Base-by-base conservation (phyloP, 2,888 invertebrate species). In the Diarsia rubi region DNA sequence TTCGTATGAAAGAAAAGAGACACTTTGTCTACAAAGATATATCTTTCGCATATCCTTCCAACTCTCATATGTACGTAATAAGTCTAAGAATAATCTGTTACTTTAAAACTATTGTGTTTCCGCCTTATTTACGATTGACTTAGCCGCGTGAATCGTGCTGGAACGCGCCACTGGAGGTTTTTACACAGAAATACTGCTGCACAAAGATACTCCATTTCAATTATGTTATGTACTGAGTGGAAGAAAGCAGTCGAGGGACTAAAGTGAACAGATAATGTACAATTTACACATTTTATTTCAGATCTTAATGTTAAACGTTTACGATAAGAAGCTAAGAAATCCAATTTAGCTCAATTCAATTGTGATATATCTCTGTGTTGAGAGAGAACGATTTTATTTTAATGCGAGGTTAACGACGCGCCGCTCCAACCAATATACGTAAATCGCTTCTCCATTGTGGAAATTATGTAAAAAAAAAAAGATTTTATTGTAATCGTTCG, bases 91-190 rank as follows among this genome's bases (percentile, higher is more conserved):
- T 91, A 89, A 91, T 90, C 88, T 86, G 69, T 77, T 77, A 73
- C 84, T 85, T 83, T 83, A 76, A 84, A 88, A 89, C 85, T 84
- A 75, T 81, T 85, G 87, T 84, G 86, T 86, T 87, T 86, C 63
- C 62, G 73, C 70, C 82, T 90, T 91, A 91, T 90, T 92, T 89
- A 90, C 88, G 82, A 85, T 84, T 84, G 88, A 87, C 85, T 90
- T 87, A 86, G 86, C 85, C 75, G 80, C 85, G 81, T 84, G 83
- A 83, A 83, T 89, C 88, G 90, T 88, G 89, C 88, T 87, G 81
- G 83, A 85, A 87, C 79, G 82, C 76, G 81, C 79, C 86, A 69
- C 84, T 82, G 70, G 75, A 87, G 90, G 85, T 88, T 89, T 89
- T 89, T 86, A 81, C 65, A 73, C 87, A 85, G 79, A 87, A 84